Evolutionary conservation across 2,113 vertebrate species (phyloP).

Genomic region (Apus apus): DNA sequence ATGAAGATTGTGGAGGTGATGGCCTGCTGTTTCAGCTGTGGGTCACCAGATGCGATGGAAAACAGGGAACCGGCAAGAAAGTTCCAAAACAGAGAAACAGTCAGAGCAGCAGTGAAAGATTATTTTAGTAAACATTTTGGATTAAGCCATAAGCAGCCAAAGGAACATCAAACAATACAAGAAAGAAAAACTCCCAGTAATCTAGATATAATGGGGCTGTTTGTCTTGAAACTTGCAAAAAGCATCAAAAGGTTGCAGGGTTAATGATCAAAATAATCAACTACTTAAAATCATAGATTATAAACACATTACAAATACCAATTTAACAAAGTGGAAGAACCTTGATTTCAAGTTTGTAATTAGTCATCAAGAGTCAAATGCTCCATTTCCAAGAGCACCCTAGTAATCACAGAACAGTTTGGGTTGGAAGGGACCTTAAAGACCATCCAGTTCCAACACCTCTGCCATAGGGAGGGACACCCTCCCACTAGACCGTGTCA

Average conservation of each 20-base stretch:
- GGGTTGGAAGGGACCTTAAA: too few species aligned
- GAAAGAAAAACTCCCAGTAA: neutral
- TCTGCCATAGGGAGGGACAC: too few species aligned
- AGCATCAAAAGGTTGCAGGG: neutral
- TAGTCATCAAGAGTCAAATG: neutral
- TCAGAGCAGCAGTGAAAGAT: neutral
- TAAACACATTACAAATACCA: neutral
- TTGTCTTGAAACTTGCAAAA: neutral
- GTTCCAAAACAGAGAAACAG: neutral
- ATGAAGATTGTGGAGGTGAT: accelerated
- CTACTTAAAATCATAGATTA: neutral
- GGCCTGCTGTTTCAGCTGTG: accelerated
- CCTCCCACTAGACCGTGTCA: too few species aligned
- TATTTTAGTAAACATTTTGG: neutral
- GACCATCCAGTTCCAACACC: too few species aligned
- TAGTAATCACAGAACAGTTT: too few species aligned
- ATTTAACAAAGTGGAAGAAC: neutral
- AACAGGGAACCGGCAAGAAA: neutral
- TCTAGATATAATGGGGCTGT: accelerated
- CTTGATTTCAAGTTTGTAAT: neutral
- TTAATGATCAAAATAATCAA: neutral
- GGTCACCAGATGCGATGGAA: neutral
- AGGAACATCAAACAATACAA: neutral
- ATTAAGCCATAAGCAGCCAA: neutral
- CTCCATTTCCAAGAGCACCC: neutral